Evolutionary conservation across 2,113 vertebrate genomes (phyloP), one percentile per base, ranked within the genome.

Genomic region (Phyllopteryx taeniolatus): DNA sequence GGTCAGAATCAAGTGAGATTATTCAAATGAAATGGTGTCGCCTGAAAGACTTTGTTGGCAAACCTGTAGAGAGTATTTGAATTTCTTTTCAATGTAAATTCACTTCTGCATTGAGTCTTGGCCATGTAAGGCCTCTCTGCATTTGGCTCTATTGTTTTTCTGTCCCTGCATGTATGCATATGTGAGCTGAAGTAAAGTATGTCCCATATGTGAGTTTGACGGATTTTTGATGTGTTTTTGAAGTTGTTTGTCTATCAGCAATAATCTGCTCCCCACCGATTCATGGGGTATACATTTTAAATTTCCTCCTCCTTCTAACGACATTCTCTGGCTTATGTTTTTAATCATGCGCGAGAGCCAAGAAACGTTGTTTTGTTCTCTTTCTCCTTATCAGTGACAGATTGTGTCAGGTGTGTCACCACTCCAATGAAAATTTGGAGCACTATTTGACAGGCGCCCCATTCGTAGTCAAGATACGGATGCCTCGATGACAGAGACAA

Each of bases 331-430:
- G 10, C 66, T 79, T n/a, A 0, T 72, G 27, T 70, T 85, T 73
- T 77, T 78, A 67, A 83, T 84, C 78, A 64, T 46, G 39, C 20
- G 71, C 47, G 31, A 70, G 69, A 74, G 17, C 10, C 79, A 73
- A 82, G 22, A 65, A 84, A 68, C 49, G 2, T 53, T 72, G 68
- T 78, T 87, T 75, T 75, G 74, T 82, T 64, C 73, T 78, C 63
- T 56, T 71, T 79, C 2, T 3, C 68, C 72, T 79, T 79, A 51
- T 83, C 60, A 67, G 73, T 83, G 87, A 86, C 86, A 76, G 77
- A 73, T 67, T 71, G 66, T 46, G 76, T 89, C 79, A 74, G 73
- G 78, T 82, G 75, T 81, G 87, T 87, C 81, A 85, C 79, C 65
- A 73, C 81, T 86, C 78, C 53, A 64, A 57, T 73, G 71, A 71